These are phyloP conservation scores for Bruchidius siliquastri DNA, from an alignment of 2,888 invertebrate genomes.

Conservation along the genomic window DNA sequence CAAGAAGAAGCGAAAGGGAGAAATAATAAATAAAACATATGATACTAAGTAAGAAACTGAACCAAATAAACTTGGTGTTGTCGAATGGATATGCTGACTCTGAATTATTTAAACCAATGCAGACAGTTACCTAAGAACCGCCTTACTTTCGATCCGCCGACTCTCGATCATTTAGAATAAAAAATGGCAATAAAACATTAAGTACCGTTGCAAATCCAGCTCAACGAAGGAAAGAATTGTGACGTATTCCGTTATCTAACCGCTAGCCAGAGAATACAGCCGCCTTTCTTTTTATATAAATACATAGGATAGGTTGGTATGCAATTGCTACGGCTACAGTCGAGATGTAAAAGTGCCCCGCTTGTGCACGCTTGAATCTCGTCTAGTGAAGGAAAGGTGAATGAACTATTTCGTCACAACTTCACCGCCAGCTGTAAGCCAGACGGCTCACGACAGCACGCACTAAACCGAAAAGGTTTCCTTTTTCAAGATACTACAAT, in stretches of 20 bases:
- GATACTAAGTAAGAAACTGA: too few relatives aligned
- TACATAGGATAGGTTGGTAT: background rate
- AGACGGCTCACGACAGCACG: background rate
- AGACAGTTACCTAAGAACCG: background rate
- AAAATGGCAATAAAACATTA: background rate
- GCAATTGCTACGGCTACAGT: background rate
- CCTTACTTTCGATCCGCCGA: background rate
- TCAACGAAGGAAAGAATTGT: background rate
- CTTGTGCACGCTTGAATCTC: background rate
- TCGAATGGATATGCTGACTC: background rate
- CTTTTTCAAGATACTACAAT: background rate
- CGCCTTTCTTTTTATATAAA: background rate
- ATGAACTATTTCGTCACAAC: background rate
- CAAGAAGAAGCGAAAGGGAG: too few relatives aligned
- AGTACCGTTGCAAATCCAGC: background rate
- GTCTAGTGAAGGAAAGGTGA: background rate
- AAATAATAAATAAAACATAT: too few relatives aligned
- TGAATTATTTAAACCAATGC: background rate
- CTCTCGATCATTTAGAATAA: background rate
- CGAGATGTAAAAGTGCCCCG: background rate
- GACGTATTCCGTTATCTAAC: background rate
- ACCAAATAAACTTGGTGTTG: too few relatives aligned
- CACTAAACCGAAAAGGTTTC: background rate
- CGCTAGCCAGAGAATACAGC: background rate
- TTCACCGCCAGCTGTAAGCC: background rate